Conservation (phyloP, 2,888 invertebrate genomes). For the Scaptodrosophila latifasciaeformis region DNA sequence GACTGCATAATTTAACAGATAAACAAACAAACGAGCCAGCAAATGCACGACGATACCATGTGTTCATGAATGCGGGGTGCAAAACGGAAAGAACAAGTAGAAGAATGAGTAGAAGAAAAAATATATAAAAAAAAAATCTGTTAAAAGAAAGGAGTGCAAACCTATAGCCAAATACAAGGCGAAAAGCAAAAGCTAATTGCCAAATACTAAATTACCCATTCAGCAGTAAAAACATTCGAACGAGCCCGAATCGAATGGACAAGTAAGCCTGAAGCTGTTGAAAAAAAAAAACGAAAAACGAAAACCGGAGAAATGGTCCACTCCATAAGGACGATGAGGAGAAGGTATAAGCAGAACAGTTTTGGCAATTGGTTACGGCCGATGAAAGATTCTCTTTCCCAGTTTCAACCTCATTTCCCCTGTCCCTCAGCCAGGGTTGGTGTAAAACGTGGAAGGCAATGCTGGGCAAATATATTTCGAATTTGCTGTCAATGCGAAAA, state of each 20-base stretch:
- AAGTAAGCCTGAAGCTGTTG: constrained; percentile 45
- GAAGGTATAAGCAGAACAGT: background rate
- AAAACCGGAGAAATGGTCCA: background rate
- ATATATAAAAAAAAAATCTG: too few relatives aligned
- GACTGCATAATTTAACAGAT: constrained; percentile 68
- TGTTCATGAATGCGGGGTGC: constrained; percentile 30
- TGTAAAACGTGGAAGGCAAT: constrained; percentile 47
- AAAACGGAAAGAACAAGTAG: background rate
- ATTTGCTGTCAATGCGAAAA: constrained; percentile 66
- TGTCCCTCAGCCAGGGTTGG: constrained; percentile 9
- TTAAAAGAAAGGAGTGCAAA: constrained; percentile 12
- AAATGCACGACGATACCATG: constrained; percentile 36
- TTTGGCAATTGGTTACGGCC: constrained; percentile 2
- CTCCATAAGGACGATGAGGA: too few relatives aligned
- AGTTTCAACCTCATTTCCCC: background rate
- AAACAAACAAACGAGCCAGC: constrained; percentile 58
- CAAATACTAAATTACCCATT: constrained; percentile 70
- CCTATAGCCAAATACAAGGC: constrained; percentile 27
- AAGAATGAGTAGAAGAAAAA: too few relatives aligned
- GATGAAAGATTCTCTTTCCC: constrained; percentile 37
- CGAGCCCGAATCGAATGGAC: constrained; percentile 24
- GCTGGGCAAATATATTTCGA: constrained; percentile 63
- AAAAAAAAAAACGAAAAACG: constrained; percentile 36
- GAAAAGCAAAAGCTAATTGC: constrained; percentile 69
- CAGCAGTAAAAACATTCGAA: constrained; percentile 64